phyloP scores from a whole-genome alignment of 2,113 vertebrate species.

The Lophura nycthemera region DNA sequence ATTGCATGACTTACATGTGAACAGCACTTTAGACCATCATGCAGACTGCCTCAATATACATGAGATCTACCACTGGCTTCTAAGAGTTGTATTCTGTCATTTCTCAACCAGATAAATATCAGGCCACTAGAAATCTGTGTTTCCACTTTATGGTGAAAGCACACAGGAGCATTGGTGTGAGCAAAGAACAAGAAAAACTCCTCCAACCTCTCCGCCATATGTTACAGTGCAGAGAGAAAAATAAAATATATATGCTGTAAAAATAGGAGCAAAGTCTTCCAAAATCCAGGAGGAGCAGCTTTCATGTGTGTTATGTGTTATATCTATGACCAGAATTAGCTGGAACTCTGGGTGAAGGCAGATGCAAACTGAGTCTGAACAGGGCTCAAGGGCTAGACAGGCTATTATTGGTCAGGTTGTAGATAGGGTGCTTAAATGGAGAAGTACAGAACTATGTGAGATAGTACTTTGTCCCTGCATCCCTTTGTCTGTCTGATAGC shows the following conservation, averaged over 20 bases:
- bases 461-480: background rate
- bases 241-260: background rate
- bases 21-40: background rate
- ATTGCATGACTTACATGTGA: background rate
- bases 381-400: background rate
- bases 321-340: background rate
- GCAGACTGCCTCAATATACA: background rate
- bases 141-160: background rate
- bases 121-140: background rate
- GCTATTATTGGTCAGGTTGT: background rate
- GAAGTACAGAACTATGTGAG: background rate
- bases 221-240: background rate
- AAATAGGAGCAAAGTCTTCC: background rate
- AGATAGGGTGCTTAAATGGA: background rate
- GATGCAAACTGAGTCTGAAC: background rate
- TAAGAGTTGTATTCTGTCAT: background rate
- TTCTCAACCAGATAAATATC: background rate
- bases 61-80: background rate
- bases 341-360: background rate
- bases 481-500: fast-evolving
- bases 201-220: background rate
- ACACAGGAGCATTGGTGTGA: background rate
- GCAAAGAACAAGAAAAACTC: background rate
- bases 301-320: fast-evolving
- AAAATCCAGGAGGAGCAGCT: background rate